Conservation (phyloP, 2,888 invertebrate genomes). For the Thera obeliscata region DNA sequence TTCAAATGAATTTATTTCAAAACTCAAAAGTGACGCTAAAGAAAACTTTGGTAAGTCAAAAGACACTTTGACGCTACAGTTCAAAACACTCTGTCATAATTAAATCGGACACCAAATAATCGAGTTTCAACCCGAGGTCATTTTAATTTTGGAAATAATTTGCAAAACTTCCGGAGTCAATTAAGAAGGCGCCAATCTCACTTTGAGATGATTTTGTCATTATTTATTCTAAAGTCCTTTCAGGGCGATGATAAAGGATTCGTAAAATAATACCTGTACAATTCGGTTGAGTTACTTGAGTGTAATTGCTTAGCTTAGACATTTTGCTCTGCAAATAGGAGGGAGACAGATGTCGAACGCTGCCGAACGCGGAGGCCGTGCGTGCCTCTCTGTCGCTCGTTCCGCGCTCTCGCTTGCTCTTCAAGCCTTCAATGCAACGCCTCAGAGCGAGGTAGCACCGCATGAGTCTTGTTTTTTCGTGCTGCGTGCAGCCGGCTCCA, state of each 20-base stretch:
- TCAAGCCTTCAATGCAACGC: no score
- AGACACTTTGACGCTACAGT: constrained; percentile 15
- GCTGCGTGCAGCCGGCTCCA: no score
- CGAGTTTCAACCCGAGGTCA: constrained; percentile 30
- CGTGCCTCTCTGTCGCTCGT: no score
- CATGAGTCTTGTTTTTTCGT: no score
- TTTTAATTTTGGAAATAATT: constrained; percentile 30
- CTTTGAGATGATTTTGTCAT: constrained; percentile 37
- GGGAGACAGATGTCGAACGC: no score
- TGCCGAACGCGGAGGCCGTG: no score
- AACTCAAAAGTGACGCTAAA: not conserved
- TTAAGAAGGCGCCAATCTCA: constrained; percentile 35
- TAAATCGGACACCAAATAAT: constrained; percentile 30
- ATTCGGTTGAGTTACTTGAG: constrained; percentile 8
- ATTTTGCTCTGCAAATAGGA: no score
- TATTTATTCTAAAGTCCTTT: constrained; percentile 37
- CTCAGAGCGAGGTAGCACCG: no score
- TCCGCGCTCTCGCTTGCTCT: no score
- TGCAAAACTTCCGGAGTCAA: constrained; percentile 28
- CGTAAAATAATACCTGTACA: constrained; percentile 10
- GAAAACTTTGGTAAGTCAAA: constrained; percentile 10
- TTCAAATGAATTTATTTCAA: not conserved
- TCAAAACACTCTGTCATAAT: constrained; percentile 30
- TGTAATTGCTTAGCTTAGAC: not conserved
- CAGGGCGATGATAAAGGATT: constrained; percentile 34